Conservation (phyloP, 64 coral and sea anemone genomes). For the Acropora yongei region DNA sequence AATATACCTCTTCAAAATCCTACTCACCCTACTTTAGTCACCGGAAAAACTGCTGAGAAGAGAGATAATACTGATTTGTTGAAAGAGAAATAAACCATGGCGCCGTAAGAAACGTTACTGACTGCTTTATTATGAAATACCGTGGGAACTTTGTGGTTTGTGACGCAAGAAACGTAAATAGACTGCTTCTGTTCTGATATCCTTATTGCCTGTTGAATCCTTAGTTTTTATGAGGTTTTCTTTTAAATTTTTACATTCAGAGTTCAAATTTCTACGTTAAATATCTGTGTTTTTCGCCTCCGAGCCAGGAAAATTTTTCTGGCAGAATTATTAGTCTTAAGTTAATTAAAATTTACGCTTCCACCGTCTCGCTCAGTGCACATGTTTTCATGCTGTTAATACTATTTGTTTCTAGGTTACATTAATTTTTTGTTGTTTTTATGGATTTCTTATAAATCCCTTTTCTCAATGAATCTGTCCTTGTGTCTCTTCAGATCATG, state of each 20-base stretch:
- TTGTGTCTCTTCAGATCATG: conserved; percentile 29
- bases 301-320: background rate
- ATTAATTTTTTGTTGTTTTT: conserved; percentile 45
- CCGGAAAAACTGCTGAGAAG: background rate
- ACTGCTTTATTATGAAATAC: background rate
- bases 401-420: background rate
- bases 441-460: background rate
- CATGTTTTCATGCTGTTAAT: background rate
- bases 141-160: background rate
- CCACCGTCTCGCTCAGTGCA: background rate
- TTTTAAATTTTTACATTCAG: background rate
- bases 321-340: conserved; percentile 6
- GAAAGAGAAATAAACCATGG: background rate
- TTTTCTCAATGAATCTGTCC: background rate
- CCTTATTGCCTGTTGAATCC: background rate
- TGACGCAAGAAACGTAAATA: background rate
- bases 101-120: background rate
- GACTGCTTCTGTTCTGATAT: background rate
- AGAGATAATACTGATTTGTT: background rate
- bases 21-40: background rate
- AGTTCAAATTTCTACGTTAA: background rate
- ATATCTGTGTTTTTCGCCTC: background rate
- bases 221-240: background rate
- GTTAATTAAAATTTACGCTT: conserved; percentile 7
- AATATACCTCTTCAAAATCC: background rate